phyloP scores from a whole-genome alignment of 2,113 vertebrate species.

The Halcyon malimbica region DNA sequence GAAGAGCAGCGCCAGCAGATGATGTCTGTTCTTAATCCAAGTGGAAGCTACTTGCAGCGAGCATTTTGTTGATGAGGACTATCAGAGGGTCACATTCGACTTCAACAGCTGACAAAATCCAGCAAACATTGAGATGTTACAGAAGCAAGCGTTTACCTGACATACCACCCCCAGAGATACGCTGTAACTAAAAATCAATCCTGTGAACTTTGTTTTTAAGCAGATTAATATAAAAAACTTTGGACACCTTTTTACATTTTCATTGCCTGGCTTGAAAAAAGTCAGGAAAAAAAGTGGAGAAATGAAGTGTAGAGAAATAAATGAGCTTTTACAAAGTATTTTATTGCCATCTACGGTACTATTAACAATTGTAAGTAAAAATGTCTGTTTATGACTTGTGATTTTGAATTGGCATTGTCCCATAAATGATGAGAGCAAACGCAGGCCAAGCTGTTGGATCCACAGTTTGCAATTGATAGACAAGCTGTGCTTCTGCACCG shows the following conservation, averaged over 20 bases:
- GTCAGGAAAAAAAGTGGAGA: neutral
- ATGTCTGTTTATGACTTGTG: neutral
- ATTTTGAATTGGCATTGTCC: conserved; percentile 12
- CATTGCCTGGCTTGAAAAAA: neutral
- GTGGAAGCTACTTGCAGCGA: neutral
- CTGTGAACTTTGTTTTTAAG: neutral
- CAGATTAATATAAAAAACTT: neutral
- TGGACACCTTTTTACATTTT: neutral
- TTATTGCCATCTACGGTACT: neutral
- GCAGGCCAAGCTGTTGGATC: neutral
- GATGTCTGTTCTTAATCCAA: neutral
- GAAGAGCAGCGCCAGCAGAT: neutral
- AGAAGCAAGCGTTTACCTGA: neutral
- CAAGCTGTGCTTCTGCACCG: conserved; percentile 1
- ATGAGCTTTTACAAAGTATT: neutral
- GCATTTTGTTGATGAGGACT: neutral
- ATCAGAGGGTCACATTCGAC: neutral
- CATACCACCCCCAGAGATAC: neutral
- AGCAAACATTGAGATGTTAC: neutral
- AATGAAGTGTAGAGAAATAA: neutral
- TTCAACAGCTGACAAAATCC: neutral
- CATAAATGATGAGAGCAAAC: neutral
- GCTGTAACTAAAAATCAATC: neutral
- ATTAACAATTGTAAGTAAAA: neutral
- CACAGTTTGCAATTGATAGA: neutral